phyloP scores from a whole-genome alignment of 1,140 invertebrate genomes.

The Hirudo medicinalis region DNA sequence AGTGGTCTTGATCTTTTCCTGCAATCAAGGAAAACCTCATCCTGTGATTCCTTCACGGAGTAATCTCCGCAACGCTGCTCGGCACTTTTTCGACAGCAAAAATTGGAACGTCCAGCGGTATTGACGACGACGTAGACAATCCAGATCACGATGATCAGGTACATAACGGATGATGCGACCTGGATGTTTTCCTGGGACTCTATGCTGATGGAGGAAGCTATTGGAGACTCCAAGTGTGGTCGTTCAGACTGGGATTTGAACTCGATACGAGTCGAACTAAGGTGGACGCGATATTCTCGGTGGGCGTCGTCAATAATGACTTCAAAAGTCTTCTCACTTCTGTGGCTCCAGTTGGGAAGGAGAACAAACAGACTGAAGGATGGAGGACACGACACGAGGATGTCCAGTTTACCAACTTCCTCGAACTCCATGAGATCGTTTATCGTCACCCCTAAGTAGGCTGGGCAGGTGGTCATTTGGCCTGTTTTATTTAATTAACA shows the following conservation, averaged over 20 bases:
- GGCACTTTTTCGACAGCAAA: no score
- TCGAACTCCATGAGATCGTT: slow-evolving; percentile 19
- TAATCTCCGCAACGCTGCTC: no score
- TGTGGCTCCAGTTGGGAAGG: slow-evolving; percentile 16
- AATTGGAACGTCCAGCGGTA: no score
- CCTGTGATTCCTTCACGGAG: no score
- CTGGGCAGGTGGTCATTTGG: slow-evolving; percentile 17
- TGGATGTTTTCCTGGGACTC: neutral
- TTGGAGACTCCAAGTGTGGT: no score
- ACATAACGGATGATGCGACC: no score
- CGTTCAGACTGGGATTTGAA: no score
- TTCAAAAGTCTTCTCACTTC: slow-evolving; percentile 19
- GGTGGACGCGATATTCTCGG: slow-evolving; percentile 13
- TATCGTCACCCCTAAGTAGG: slow-evolving; percentile 16
- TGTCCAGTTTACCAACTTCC: slow-evolving; percentile 18
- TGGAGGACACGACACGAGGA: slow-evolving; percentile 19
- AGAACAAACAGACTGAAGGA: slow-evolving; percentile 15
- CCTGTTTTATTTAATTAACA: slow-evolving; percentile 4
- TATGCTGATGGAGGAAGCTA: no score
- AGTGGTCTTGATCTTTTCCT: no score
- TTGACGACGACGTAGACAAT: no score
- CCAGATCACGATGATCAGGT: no score
- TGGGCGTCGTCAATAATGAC: slow-evolving; percentile 17
- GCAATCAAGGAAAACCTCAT: no score
- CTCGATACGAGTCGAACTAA: slow-evolving; percentile 4